phyloP scores from a whole-genome alignment of 2,888 invertebrate species.

The Yponomeuta cagnagella region DNA sequence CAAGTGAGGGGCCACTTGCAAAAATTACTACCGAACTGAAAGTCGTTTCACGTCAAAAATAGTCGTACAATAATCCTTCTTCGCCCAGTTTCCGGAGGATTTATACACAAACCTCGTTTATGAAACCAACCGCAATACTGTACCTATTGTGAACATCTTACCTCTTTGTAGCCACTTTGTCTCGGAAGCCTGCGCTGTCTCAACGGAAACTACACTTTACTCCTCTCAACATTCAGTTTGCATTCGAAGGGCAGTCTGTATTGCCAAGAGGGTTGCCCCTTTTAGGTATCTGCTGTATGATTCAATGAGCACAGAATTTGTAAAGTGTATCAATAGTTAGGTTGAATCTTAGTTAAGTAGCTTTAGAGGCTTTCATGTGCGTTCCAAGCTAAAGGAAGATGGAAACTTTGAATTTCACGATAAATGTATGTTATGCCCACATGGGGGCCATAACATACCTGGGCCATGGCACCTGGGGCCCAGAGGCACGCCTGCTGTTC shows the following conservation, averaged over 20 bases:
- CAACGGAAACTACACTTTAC: background rate
- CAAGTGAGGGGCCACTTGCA: too few species aligned
- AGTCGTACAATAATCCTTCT: too few species aligned
- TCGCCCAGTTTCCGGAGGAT: too few species aligned
- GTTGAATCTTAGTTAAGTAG: background rate
- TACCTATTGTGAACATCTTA: background rate
- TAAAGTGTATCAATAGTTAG: background rate
- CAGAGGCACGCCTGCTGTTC: too few species aligned
- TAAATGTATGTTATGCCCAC: background rate
- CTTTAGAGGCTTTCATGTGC: background rate
- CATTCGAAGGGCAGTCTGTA: background rate
- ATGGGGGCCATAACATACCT: too few species aligned
- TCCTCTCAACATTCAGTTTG: background rate
- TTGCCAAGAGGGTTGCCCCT: background rate
- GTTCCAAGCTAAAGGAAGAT: background rate
- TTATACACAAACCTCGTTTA: too few species aligned
- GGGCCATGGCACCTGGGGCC: too few species aligned
- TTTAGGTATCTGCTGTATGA: background rate
- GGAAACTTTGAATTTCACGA: background rate
- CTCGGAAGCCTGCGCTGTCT: background rate
- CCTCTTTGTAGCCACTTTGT: conserved; percentile 3
- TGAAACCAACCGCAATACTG: too few species aligned
- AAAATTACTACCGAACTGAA: too few species aligned
- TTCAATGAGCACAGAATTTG: background rate
- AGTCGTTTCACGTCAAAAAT: too few species aligned